A percentile compares a stretch with the other conserved stretches of the same genome.
Evolutionary conservation across 2,113 vertebrate genomes (phyloP).

Genomic region (Zosterops hypoxanthus): DNA sequence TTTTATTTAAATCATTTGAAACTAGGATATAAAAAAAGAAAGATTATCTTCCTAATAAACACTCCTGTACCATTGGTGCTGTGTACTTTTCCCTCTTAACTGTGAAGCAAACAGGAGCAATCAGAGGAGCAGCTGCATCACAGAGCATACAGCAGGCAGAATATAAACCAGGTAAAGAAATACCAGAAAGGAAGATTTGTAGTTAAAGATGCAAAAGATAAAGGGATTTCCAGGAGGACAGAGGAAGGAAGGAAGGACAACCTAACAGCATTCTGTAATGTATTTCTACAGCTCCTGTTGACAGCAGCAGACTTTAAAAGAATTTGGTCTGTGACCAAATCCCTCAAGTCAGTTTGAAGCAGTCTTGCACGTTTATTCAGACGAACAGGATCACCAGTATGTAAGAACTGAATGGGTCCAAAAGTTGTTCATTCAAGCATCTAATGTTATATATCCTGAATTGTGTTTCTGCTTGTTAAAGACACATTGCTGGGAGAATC

Average conservation of each 20-base stretch:
- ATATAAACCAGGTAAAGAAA: not conserved
- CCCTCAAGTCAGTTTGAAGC: not conserved
- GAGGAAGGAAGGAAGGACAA: not conserved
- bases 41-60: not conserved
- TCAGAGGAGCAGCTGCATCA: not conserved
- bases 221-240: not conserved
- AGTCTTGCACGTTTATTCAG: not conserved
- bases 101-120: not conserved
- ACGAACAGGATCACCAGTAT: not conserved
- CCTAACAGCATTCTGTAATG: not conserved
- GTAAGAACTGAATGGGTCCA: not conserved
- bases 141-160: not conserved
- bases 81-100: not conserved
- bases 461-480: not conserved
- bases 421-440: not conserved
- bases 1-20: not conserved
- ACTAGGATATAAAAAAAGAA: not conserved
- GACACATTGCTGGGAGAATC: not conserved
- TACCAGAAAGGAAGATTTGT: not conserved
- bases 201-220: not conserved
- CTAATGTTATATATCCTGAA: not conserved
- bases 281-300: not conserved
- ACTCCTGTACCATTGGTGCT: not conserved
- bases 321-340: not conserved
- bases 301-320: not conserved